Base-by-base conservation (phyloP, 2,888 invertebrate species). In the Zhengitettix transpicula region DNA sequence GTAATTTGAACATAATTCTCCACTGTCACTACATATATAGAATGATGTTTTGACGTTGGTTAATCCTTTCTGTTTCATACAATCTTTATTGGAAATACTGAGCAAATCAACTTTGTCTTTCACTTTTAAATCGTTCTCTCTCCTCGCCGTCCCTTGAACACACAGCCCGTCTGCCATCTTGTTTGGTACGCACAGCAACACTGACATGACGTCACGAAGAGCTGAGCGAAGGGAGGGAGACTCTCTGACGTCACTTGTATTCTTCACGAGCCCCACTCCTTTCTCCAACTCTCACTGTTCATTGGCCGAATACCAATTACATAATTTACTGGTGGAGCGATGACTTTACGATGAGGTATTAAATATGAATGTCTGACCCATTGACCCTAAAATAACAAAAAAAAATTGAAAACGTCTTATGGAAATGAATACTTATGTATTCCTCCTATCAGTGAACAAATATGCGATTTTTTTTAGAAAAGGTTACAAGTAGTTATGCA, bases 151-250 rank as follows among this genome's bases (percentile, higher is more conserved):
- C 73, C 79, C 79, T 72, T 78, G 78, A 75, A 77, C 79, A 77
- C 78, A 78, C 81, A 81, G 80, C 81, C 83, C 82, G 83, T 85
- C 86, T 84, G 85, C 86, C 86, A 85, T 86, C 82, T 85, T 85
- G 84, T 67, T 67, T 68, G 67, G 79, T 81, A 81, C 81, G 78
- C 81, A 78, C 81, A 79, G 79, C 74, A 63, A 64, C 64, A 57
- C 52, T 58, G 60, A 41, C 41, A 56, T 63, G 60, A 63, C 63
- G 63, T 60, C 63, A 57, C 56, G 40, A 28, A 41, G 40, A 28
- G 28, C 28, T 53, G 56, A 62, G 58, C 52, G 56, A 55, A 54
- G 42, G 56, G 56, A 42, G 57, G 56, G 57, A 41, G 42, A 41
- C 14, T 12, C 15, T 16, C 17, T 63, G 63, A 63, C 63, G 63